A percentile compares a stretch with the other conserved stretches of the same genome.
Evolutionary conservation across 1,140 invertebrate genomes (phyloP).

Genomic region (Ceratosolen fusciceps): DNA sequence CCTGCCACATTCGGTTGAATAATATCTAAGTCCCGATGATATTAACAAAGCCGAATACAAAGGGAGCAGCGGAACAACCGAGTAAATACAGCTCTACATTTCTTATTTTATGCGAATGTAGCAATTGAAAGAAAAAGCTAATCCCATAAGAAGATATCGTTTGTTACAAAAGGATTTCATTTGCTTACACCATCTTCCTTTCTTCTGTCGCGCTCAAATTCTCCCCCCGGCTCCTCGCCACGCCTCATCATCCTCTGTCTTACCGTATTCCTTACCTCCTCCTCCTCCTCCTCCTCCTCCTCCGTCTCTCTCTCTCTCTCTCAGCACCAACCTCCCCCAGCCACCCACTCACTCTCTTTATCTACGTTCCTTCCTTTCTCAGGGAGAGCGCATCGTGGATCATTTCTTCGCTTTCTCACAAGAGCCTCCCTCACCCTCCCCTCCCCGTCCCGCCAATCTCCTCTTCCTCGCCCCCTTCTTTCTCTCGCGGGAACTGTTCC

Average conservation of each 20-base stretch:
- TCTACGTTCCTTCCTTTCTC: neutral
- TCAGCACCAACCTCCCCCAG: too few species aligned
- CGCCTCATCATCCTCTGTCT: too few species aligned
- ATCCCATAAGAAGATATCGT: conserved; percentile 49
- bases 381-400: conserved; percentile 50
- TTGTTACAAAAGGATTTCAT: conserved; percentile 49
- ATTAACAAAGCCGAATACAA: neutral
- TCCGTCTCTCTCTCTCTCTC: conserved; percentile 4
- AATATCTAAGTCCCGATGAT: neutral
- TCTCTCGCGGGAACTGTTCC: conserved; percentile 50
- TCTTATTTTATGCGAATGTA: conserved; percentile 25
- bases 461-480: conserved; percentile 23
- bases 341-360: too few species aligned
- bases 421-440: neutral
- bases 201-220: neutral
- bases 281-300: neutral
- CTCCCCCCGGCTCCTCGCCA: neutral
- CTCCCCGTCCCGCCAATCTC: conserved; percentile 9
- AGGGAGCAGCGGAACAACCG: too few species aligned
- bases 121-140: conserved; percentile 37
- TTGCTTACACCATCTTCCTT: conserved; percentile 40
- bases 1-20: neutral
- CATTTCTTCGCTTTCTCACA: conserved; percentile 48
- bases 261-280: neutral
- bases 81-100: neutral